Conservation (phyloP, 2,888 invertebrate genomes). For the Dolichopus griseipennis region DNA sequence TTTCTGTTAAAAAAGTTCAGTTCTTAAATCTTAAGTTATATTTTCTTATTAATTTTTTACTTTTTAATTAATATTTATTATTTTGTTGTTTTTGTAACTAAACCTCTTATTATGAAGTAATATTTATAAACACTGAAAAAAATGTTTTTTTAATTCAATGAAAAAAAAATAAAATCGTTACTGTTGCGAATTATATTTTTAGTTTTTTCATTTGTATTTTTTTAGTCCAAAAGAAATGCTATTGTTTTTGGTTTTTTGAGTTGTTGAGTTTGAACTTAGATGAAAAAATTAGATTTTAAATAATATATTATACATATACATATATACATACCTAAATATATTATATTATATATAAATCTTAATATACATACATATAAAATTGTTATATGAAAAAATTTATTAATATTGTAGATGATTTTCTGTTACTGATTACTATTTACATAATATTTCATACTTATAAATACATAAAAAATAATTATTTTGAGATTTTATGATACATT, state of each 20-base stretch:
- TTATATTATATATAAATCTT: slow-evolving; percentile 27
- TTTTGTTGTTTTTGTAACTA: slow-evolving; percentile 18
- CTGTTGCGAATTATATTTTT: background rate
- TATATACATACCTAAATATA: slow-evolving; percentile 36
- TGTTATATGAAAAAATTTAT: slow-evolving; percentile 13
- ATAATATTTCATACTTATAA: background rate
- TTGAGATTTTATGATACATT: background rate
- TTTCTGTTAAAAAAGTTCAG: background rate
- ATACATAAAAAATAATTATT: background rate
- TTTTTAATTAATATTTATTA: slow-evolving; percentile 19
- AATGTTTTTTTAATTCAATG: background rate
- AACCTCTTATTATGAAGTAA: too few relatives aligned
- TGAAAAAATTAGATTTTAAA: slow-evolving; percentile 28
- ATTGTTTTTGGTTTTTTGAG: slow-evolving; percentile 23
- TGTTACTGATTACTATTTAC: background rate
- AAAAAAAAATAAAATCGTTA: background rate
- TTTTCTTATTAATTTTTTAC: slow-evolving; percentile 26
- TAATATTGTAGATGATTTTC: slow-evolving; percentile 18
- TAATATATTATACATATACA: slow-evolving; percentile 25
- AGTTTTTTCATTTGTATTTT: background rate
- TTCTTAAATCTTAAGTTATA: slow-evolving; percentile 20
- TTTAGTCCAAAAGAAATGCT: background rate
- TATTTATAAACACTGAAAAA: slow-evolving; percentile 17
- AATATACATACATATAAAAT: slow-evolving; percentile 17
- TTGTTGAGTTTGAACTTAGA: slow-evolving; percentile 26